Evolutionary conservation across 2,113 vertebrate genomes (phyloP), one percentile per base, ranked within the genome.

Genomic region (Cyphomyrus plagiostoma): DNA sequence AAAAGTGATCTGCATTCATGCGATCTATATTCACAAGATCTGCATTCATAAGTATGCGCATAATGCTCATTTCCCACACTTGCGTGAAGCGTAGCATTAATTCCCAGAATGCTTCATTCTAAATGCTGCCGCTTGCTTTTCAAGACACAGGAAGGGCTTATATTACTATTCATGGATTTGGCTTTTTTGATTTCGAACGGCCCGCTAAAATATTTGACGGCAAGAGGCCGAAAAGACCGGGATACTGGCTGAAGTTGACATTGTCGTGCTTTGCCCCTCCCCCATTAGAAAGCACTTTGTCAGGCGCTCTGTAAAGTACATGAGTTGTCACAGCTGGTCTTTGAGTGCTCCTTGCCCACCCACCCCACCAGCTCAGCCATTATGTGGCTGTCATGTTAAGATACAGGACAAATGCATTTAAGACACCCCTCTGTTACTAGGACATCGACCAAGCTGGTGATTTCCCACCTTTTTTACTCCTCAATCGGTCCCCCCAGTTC

Each of bases 21-120:
- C 17, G 74, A 80, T 42, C 74, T 80, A 15, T 42, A 80, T 80
- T 80, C 74, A 42, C 56, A 90, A 94, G 93, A 93, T 94, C 95
- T 93, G 92, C 93, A 93, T 91, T 92, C 93, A 91, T 90, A 93
- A 94, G 93, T 92, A 93, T 92, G 92, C 92, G 92, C 92, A 89
- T 92, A 91, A 92, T 80, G 92, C 88, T 92, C 82, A 80, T 80
- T 80, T 93, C 93, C 93, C 92, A 93, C 93, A 95, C 94, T 93
- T 93, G 91, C 92, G 91, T 88, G 70, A 90, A 35, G 48, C 86
- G 52, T 74, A 91, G 84, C 80, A 88, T 77, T 85, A 46, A 88
- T 88, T 89, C 26, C 89, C 85, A 89, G 92, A 94, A 93, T 91
- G 89, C 89, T 90, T 89, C 89, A 77, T 86, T 90, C 87, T 66